Evolutionary conservation across 1,140 invertebrate species (phyloP).

Genomic region (Drosophila tristis): DNA sequence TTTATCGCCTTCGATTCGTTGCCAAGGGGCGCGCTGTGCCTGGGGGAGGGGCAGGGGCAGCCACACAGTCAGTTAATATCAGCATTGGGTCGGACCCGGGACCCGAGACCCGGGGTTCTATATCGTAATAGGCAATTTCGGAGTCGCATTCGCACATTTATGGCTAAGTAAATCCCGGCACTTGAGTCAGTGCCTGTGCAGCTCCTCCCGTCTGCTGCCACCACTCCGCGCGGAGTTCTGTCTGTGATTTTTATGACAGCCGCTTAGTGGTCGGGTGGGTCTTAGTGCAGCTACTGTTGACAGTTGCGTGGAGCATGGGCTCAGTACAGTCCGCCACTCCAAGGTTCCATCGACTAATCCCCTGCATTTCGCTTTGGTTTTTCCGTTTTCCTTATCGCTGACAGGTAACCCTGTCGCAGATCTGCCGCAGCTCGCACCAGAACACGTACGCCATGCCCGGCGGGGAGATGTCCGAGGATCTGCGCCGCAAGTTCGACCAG

Average conservation of each 20-base stretch:
- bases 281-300: conserved; percentile 33
- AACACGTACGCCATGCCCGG: conserved; percentile 85
- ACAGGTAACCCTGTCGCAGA: conserved; percentile 90
- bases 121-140: conserved; percentile 68
- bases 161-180: conserved; percentile 82
- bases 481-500: conserved; percentile 90
- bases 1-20: conserved; percentile 58
- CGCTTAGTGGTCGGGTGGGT: conserved; percentile 50
- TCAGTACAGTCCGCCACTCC: conserved; percentile 31
- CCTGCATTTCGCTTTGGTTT: conserved; percentile 8
- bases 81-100: conserved; percentile 33
- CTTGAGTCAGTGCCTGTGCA: conserved; percentile 50
- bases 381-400: conserved; percentile 49
- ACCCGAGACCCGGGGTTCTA: conserved; percentile 4
- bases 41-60: background rate
- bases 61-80: conserved; percentile 58
- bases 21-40: background rate
- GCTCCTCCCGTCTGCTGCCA: background rate
- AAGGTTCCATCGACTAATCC: conserved; percentile 30
- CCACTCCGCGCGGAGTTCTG: background rate
- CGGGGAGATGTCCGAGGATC: conserved; percentile 90
- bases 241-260: conserved; percentile 80
- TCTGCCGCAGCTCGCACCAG: conserved; percentile 88
- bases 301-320: conserved; percentile 5
- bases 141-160: conserved; percentile 58